phyloP scores from a whole-genome alignment of 2,888 invertebrate species.

The Tetanocera ferruginea region DNA sequence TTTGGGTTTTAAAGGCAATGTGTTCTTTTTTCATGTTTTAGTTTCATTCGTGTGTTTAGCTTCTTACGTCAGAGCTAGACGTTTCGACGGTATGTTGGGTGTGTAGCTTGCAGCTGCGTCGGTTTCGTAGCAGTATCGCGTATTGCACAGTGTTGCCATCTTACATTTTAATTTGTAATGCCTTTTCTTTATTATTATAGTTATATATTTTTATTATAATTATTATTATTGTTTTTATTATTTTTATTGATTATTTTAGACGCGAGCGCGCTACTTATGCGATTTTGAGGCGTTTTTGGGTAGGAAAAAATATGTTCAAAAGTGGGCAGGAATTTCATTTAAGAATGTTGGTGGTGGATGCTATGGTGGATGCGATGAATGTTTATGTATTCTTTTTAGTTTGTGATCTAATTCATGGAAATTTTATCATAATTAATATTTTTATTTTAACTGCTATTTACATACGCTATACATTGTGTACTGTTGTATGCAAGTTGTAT shows the following conservation, averaged over 20 bases:
- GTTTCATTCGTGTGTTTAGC: slow-evolving; percentile 11
- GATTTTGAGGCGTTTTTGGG: background rate
- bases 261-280: background rate
- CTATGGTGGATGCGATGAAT: background rate
- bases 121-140: background rate
- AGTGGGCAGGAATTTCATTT: background rate
- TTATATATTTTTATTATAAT: background rate
- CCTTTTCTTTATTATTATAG: slow-evolving; percentile 1
- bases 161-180: background rate
- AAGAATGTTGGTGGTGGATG: slow-evolving; percentile 1
- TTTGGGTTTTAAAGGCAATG: slow-evolving; percentile 25
- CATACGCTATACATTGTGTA: slow-evolving; percentile 25
- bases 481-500: slow-evolving; percentile 20
- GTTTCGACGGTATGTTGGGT: background rate
- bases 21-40: slow-evolving; percentile 9
- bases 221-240: background rate
- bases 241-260: background rate
- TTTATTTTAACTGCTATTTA: slow-evolving; percentile 14
- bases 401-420: background rate
- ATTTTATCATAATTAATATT: background rate
- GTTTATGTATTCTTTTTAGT: background rate
- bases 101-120: background rate
- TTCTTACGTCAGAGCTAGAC: slow-evolving; percentile 9
- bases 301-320: background rate
- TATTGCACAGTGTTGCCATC: background rate